Base-by-base conservation (phyloP, 2,113 vertebrate genomes). In the Arvicanthis niloticus region DNA sequence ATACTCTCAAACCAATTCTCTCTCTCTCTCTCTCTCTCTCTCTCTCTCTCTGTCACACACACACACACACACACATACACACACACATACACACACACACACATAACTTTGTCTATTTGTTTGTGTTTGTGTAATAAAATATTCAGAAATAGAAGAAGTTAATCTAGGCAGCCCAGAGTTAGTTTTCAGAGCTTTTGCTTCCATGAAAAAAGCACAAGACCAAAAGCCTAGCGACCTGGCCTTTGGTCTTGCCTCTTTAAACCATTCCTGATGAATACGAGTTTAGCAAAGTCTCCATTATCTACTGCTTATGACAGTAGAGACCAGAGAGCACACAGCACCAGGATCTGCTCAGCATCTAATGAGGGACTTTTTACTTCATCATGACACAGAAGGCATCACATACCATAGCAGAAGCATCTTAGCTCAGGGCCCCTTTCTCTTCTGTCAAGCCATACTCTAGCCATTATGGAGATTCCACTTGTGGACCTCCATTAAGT, bases 121-220 rank as follows among this genome's bases (percentile, higher is more conserved):
- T 94, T 70, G 17, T 42, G 29, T 92, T 24, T 85, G 37, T 65
- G 37, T 82, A 45, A 40, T 87, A 80, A 80, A 95, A 87, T 56
- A 91, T 72, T 78, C 26, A 96, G 42, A 82, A 70, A 22, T 4
- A 51, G 22, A 53, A 68, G 4, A 62, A 12, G 40, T 9, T 22
- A 45, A 65, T 48, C 67, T 48, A 9, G 4, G 12, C 67, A 34
- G 3, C 19, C 12, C 0, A 3, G 7, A 40, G 53, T 11, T 10
- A 4, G n/a, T 26, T 53, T 24, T 62, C 15, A 92, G 72, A 75
- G 88, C 11, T 21, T 0, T 1, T 37, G 13, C 1, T 16, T 6
- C 6, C 48, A 7, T n/a, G 37, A 60, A 40, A 92, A 89, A 15
- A 60, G 10, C 3, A 0, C 13, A 0, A 19, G n/a, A 2, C 48